Base-by-base conservation (phyloP, 2,113 vertebrate species). In the Vulpes vulpes region DNA sequence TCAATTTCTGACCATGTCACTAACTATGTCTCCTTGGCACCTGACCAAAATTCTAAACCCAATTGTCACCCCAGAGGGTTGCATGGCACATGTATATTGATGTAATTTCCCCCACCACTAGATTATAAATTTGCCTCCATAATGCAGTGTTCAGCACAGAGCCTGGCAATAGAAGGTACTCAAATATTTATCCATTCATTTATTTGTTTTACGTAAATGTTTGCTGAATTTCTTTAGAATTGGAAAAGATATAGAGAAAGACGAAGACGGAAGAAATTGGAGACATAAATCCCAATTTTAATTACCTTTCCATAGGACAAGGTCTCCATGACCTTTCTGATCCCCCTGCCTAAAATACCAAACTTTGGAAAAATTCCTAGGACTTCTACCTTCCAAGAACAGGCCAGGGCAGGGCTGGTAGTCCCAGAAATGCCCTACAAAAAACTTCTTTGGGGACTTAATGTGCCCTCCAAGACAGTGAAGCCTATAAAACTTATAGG, bases 401-500 rank as follows among this genome's bases (percentile, higher is more conserved):
- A 5, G 86, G n/a, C 38, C 10, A 16, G 60, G 22, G 65, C 30
- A 88, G 60, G 64, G 27, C 69, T 83, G 67, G 76, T 67, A 30
- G 67, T 60, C 76, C 84, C 81, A 95, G 64, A 92, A 97, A 79
- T 60, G 95, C 81, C 65, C 91, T 20, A 96, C 95, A 94, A 94
- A 96, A 95, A 85, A 4, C 17, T 88, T 95, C 97, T 95, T 95
- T 98, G 90, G 96, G 76, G 60, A 91, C 92, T 96, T 89, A 91
- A 91, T 92, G 74, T 97, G 92, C 81, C 95, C 92, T 97, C 59
- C 67, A 96, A 90, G 95, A 96, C 87, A 98, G 87, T 43, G 85
- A 84, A 88, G 73, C 69, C 87, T 91, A 53, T 97, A 87, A 96
- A 96, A 69, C 64, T 49, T 14, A 3, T 60, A 94, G 94, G 80